Conservation (phyloP, 2,888 invertebrate species). For the Mythimna impura region DNA sequence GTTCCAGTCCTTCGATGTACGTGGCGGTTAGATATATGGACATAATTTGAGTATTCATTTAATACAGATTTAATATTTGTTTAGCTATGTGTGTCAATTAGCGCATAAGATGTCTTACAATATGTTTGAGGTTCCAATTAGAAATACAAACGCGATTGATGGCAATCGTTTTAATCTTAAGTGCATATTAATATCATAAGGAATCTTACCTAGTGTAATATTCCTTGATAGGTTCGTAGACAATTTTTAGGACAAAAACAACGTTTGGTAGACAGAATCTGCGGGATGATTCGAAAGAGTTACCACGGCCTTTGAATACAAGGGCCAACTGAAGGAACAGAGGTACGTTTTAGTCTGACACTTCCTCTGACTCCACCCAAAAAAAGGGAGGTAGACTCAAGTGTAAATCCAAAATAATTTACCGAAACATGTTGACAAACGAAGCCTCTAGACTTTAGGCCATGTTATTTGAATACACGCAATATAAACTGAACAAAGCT, state of each 20-base stretch:
- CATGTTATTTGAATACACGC: conserved; percentile 42
- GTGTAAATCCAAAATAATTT: neutral
- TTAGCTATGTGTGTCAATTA: conserved; percentile 28
- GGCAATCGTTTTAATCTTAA: conserved; percentile 1
- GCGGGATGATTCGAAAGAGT: too few species aligned
- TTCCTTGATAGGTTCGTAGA: neutral
- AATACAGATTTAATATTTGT: conserved; percentile 9
- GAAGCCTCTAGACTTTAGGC: conserved; percentile 3
- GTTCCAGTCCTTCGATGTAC: too few species aligned
- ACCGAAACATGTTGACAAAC: conserved; percentile 3
- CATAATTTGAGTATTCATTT: conserved; percentile 39
- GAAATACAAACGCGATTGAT: neutral
- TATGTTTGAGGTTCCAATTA: conserved; percentile 1
- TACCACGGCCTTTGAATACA: too few species aligned
- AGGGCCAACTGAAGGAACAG: too few species aligned
- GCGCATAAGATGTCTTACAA: neutral
- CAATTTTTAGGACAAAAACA: too few species aligned
- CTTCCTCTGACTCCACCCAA: too few species aligned
- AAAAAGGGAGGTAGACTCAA: neutral
- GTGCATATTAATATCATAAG: neutral
- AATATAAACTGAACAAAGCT: conserved; percentile 34
- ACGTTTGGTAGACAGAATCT: too few species aligned
- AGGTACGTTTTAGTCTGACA: too few species aligned
- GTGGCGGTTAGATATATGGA: neutral
- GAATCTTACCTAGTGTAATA: neutral